Evolutionary conservation across 2,888 invertebrate genomes (phyloP).

Genomic region (Artemia sinica): DNA sequence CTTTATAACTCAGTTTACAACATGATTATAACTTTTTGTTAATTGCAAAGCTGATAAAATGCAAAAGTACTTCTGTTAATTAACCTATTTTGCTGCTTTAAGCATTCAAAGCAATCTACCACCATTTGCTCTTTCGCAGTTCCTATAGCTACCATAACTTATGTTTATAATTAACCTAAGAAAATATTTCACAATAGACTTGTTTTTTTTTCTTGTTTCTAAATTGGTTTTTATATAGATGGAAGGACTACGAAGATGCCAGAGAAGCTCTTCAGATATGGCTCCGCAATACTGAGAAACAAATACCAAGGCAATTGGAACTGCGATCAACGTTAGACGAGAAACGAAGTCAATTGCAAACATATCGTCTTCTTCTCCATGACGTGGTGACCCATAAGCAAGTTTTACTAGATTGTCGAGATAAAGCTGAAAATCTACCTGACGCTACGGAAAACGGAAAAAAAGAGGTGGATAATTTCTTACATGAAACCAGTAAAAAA

Average conservation of each 20-base stretch:
- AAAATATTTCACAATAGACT: no score
- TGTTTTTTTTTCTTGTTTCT: neutral
- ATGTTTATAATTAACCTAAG: no score
- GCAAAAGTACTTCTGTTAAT: neutral
- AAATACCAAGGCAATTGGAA: conserved; percentile 58
- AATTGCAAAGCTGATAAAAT: neutral
- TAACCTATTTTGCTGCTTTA: neutral
- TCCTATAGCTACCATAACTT: neutral
- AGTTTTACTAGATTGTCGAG: conserved; percentile 59
- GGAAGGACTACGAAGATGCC: conserved; percentile 78
- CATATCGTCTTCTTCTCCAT: conserved; percentile 59
- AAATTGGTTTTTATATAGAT: conserved; percentile 35
- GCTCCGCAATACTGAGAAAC: conserved; percentile 54
- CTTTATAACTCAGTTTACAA: no score
- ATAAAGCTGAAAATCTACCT: conserved; percentile 59
- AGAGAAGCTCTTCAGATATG: conserved; percentile 58
- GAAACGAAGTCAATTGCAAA: conserved; percentile 68
- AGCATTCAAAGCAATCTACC: conserved; percentile 14
- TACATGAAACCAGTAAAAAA: conserved; percentile 49
- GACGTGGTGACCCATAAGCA: conserved; percentile 70
- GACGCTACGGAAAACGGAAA: conserved; percentile 37
- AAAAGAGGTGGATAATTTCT: conserved; percentile 51
- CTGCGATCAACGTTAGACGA: conserved; percentile 72
- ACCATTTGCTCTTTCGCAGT: neutral
- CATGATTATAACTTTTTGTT: no score